Evolutionary conservation across 1,140 invertebrate genomes (phyloP), one percentile per base, ranked within the genome.

Genomic region (Cotesia typhae): DNA sequence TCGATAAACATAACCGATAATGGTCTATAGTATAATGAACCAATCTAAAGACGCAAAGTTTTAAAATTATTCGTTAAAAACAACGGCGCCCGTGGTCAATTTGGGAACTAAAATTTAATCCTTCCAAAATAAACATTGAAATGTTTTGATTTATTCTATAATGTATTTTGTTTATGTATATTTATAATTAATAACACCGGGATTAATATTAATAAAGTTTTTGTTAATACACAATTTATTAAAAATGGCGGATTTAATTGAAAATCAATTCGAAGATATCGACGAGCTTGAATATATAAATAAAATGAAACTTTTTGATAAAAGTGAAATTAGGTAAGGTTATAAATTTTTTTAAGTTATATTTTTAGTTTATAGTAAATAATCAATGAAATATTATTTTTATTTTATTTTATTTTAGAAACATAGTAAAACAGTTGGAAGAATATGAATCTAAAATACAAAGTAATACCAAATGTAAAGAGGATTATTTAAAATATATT

Each of bases 241-340:
- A 69, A 75, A 5, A 74, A 94, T 94, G 93, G 92, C 92, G 3
- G 93, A 94, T 85, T 89, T 90, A 83, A 92, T 93, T 12, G 91
- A 93, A 77, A 89, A 91, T 81, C 88, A 90, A 79, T 88, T 92
- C 47, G 92, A 94, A 84, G 89, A 90, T 77, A 92, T 92, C 90
- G 89, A 93, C 77, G 91, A 92, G 79, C 83, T 94, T 73, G 91
- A 93, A 82, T 89, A 92, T 77, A 92, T 94, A 90, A 88, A 90
- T 83, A 88, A 89, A 70, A 88, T 92, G 41, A 88, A 90, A 77
- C 82, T 94, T 51, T 94, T 92, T 77, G 87, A 88, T n/a, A 88
- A 88, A 75, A 87, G 88, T 72, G 92, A 94, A 89, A 90, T 92
- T 80, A 89, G 85, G 92, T 92, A 81, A 72, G 72, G 72, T 73